A percentile compares a stretch with the other conserved stretches of the same genome.
Conservation (phyloP, 2,113 vertebrate species). For the Tachysurus fulvidraco region DNA sequence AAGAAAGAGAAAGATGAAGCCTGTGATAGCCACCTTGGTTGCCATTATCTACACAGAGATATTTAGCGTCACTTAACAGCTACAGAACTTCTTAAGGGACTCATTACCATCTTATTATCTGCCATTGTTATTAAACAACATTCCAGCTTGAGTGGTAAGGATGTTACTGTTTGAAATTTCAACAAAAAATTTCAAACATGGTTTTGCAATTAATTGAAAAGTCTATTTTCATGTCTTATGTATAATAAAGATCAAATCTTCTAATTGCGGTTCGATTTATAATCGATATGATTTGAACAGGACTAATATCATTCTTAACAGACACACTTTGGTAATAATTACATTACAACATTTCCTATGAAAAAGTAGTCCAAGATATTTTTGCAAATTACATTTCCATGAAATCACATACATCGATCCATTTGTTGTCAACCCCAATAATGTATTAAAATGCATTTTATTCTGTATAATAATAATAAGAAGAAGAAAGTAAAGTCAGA, state of each 20-base stretch:
- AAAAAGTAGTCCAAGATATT: not conserved
- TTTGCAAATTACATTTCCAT: not conserved
- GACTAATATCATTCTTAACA: not conserved
- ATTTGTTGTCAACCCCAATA: not conserved
- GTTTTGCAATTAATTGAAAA: not conserved
- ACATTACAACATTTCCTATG: not conserved
- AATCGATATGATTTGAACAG: not conserved
- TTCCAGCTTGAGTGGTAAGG: not conserved
- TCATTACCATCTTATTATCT: not conserved
- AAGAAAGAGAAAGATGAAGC: not conserved
- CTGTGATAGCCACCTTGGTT: slow-evolving; percentile 10
- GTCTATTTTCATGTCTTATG: not conserved
- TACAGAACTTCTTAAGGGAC: not conserved
- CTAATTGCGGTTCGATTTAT: not conserved
- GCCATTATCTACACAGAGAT: not conserved
- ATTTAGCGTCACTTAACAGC: not conserved
- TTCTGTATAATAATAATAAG: not conserved
- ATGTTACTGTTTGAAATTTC: not conserved
- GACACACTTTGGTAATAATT: not conserved
- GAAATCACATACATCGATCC: not conserved
- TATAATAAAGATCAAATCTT: not conserved
- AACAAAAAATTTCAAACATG: too few species aligned
- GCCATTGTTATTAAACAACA: not conserved
- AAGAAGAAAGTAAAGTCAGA: too few species aligned
- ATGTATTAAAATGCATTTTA: not conserved